Conservation (phyloP, 2,888 invertebrate species). For the Tetrapedia diversipes region DNA sequence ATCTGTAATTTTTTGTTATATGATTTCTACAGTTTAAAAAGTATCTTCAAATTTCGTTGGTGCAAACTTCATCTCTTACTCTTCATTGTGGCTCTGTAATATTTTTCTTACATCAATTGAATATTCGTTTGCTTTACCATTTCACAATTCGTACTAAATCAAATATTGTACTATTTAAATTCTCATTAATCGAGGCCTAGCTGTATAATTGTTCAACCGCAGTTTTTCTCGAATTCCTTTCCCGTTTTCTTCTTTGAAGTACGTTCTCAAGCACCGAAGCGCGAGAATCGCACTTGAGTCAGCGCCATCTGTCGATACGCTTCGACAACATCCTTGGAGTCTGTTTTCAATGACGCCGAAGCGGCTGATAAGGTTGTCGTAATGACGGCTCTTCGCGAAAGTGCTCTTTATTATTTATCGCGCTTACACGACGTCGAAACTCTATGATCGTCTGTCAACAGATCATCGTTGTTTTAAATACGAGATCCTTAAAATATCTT, state of each 20-base stretch:
- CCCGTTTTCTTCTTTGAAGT: neutral
- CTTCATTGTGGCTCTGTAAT: too few species aligned
- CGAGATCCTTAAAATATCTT: too few species aligned
- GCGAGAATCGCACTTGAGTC: constrained; percentile 8
- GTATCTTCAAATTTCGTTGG: too few species aligned
- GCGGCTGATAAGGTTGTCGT: constrained; percentile 48
- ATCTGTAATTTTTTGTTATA: too few species aligned
- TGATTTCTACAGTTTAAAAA: too few species aligned
- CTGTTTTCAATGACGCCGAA: constrained; percentile 32
- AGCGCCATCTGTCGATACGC: constrained; percentile 48
- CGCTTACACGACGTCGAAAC: constrained; percentile 13
- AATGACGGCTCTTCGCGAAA: constrained; percentile 21
- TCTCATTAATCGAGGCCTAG: too few species aligned
- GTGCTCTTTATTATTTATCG: constrained; percentile 33
- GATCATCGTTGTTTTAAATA: constrained; percentile 8
- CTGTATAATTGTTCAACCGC: too few species aligned
- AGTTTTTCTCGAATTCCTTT: neutral
- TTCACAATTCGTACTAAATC: too few species aligned
- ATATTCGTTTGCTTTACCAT: too few species aligned
- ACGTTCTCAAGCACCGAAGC: neutral
- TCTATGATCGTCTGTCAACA: constrained; percentile 25
- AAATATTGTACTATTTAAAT: too few species aligned
- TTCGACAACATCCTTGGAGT: constrained; percentile 31
- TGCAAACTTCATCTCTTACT: too few species aligned
- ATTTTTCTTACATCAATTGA: too few species aligned